phyloP scores from a whole-genome alignment of 2,113 vertebrate genomes.

The Catharus fuscescens region DNA sequence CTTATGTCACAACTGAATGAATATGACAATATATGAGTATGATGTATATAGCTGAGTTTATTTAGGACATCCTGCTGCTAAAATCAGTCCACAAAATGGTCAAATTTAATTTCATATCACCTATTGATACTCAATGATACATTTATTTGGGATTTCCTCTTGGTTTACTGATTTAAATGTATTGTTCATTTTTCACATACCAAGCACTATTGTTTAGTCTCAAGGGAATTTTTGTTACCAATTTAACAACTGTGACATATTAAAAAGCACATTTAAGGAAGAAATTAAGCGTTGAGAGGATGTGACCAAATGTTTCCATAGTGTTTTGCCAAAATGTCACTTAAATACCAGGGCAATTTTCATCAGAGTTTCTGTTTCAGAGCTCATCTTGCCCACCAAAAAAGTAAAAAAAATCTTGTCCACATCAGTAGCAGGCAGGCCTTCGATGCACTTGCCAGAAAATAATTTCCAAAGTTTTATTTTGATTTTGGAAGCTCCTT shows the following conservation, averaged over 20 bases:
- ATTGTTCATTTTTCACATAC: constrained; percentile 80
- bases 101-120: constrained; percentile 45
- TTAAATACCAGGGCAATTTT: constrained; percentile 67
- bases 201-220: constrained; percentile 75
- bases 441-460: not conserved
- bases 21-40: not conserved
- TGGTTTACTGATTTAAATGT: constrained; percentile 65
- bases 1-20: constrained; percentile 33
- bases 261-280: constrained; percentile 80
- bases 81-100: constrained; percentile 49
- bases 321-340: constrained; percentile 74
- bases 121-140: constrained; percentile 63
- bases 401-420: not conserved
- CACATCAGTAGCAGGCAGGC: not conserved
- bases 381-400: constrained; percentile 22
- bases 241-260: constrained; percentile 80
- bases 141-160: constrained; percentile 74
- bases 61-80: constrained; percentile 57
- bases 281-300: constrained; percentile 73
- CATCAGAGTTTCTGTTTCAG: constrained; percentile 18
- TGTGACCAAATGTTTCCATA: constrained; percentile 77
- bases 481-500: constrained; percentile 13
- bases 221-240: constrained; percentile 72
- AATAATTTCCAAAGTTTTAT: not conserved
- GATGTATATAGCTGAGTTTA: constrained; percentile 27